Conservation (phyloP, 2,797 vertebrate genomes). For the Gadopsis marmoratus region DNA sequence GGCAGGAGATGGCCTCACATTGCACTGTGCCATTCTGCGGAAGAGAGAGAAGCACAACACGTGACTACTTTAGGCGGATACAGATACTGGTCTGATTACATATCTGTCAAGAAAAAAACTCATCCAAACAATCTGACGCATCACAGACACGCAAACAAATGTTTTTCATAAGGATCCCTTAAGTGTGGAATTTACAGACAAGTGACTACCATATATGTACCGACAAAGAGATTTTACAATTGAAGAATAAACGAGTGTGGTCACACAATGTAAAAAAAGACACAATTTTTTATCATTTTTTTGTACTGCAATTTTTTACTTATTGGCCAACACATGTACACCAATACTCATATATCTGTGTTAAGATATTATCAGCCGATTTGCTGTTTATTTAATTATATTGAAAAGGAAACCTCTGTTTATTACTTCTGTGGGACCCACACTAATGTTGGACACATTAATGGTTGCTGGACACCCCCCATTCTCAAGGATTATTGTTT, state of each 20-base stretch:
- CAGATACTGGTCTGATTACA: background rate
- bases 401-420: no score
- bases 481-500: no score
- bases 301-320: background rate
- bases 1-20: constrained; percentile 92
- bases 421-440: background rate
- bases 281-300: background rate
- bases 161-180: background rate
- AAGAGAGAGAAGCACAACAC: constrained; percentile 43
- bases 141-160: background rate
- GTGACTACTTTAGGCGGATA: background rate
- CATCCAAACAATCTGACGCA: background rate
- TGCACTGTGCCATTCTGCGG: constrained; percentile 93
- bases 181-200: background rate
- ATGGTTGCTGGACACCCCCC: no score
- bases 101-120: background rate
- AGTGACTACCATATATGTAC: background rate
- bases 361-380: background rate
- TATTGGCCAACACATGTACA: background rate
- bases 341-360: background rate
- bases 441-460: no score
- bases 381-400: background rate
- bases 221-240: background rate
- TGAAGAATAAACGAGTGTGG: background rate
- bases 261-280: background rate